Conservation (phyloP, 2,113 vertebrate genomes). For the Zapornia atra region DNA sequence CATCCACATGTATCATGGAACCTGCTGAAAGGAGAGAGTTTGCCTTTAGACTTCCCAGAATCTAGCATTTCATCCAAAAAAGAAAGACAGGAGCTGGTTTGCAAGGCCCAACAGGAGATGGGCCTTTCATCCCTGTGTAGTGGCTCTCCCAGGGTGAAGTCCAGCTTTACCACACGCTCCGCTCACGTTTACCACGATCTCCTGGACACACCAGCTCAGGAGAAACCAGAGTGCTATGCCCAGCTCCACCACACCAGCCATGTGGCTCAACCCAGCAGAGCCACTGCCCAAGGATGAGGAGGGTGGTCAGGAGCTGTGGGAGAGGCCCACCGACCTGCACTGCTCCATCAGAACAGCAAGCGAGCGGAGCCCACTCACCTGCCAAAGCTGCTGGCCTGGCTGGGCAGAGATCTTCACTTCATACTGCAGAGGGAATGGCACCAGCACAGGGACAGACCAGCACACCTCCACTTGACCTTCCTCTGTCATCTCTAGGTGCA, state of each 20-base stretch:
- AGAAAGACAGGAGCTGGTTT: not conserved
- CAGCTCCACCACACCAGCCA: not conserved
- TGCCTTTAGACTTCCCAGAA: not conserved
- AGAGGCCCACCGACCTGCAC: not conserved
- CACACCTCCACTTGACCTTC: conserved; percentile 78
- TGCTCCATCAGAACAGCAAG: not conserved
- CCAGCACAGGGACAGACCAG: conserved; percentile 75
- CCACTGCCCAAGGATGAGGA: not conserved
- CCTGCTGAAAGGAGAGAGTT: not conserved
- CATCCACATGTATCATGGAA: accelerated
- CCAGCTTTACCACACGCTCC: not conserved
- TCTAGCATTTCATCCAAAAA: not conserved
- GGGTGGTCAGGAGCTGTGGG: not conserved
- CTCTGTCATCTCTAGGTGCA: conserved; percentile 81
- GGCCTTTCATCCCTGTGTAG: not conserved
- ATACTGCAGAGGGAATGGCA: conserved; percentile 71
- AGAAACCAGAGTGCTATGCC: not conserved
- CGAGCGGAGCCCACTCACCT: conserved; percentile 58
- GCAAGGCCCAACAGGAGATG: not conserved
- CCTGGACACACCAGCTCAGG: not conserved
- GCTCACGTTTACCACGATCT: not conserved
- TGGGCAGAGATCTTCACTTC: conserved; percentile 82
- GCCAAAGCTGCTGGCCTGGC: not conserved
- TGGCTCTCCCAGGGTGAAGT: not conserved
- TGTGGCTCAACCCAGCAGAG: accelerated